Base-by-base conservation (phyloP, 1,140 invertebrate genomes). In the Centruroides sculpturatus region DNA sequence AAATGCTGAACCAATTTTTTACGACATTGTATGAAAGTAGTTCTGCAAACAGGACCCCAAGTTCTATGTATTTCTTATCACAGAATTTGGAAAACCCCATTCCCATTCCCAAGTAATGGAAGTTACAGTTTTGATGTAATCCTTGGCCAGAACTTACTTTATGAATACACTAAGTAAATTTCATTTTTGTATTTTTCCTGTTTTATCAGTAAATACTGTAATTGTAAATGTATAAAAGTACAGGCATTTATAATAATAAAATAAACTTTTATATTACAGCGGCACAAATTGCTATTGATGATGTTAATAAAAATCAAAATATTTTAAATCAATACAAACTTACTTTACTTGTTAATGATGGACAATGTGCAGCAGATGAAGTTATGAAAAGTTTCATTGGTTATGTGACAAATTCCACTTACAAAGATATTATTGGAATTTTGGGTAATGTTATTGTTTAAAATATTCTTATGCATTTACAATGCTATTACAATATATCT, bases 331-430 rank as follows among this genome's bases (percentile, higher is more conserved):
- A 87, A 67, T 52, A 68, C 12, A 74, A 79, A 10, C 69, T 91
- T 1, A 69, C 78, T 9, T 60, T 89, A 11, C 58, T 80, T 6
- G 73, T 77, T 0, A 75, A 77, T 41, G 81, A 90, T 68, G 87
- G 85, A 0, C 76, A 83, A 61, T 92, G 88, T 71, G 78, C 81
- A 57, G 74, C 85, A 0, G 86, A 89, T 69, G 78, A 80, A 62
- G 87, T 88, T 1, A 84, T 90, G 81, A 85, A 83, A 65, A 76
- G 81, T 0, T 89, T 89, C 70, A 87, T 91, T 55, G 81, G 86
- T 59, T 86, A 84, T 64, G 82, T 85, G 7, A 71, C 78, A 4
- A 73, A 78, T 23, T 74, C 76, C 35, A 71, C 77, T 36, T 78
- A 77, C 53, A 69, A 76, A 8, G 77, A 78, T 41, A 70, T 88